These are phyloP conservation scores for Halisarca cf. caerulea DNA, from an alignment of 37 sponge, comb jelly and placozoan species.

Conservation along the genomic window DNA sequence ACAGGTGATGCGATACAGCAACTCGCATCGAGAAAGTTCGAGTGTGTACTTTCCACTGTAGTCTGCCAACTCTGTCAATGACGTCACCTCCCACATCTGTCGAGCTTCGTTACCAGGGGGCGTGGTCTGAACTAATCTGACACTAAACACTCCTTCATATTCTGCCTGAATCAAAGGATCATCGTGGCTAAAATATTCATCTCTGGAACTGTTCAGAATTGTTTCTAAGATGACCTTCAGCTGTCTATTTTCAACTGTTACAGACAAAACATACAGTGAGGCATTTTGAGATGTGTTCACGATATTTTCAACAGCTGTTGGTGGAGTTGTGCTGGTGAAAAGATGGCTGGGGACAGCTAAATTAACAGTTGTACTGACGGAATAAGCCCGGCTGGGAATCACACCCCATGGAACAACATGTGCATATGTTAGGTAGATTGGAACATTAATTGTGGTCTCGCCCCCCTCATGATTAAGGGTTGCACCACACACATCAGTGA, in stretches of 20 bases:
- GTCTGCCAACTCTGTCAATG: not conserved
- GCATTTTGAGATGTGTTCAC: not conserved
- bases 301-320: not conserved
- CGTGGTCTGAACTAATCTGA: not conserved
- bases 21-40: not conserved
- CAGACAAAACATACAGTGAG: not conserved
- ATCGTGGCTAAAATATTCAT: not conserved
- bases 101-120: too few species aligned
- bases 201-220: not conserved
- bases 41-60: constrained; percentile 2
- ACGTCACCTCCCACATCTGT: constrained; percentile 17
- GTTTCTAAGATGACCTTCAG: not conserved
- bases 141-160: not conserved
- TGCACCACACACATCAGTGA: constrained; percentile 6
- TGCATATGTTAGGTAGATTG: constrained; percentile 8
- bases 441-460: not conserved
- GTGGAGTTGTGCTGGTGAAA: not conserved
- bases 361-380: not conserved
- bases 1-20: not conserved
- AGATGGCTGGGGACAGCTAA: too few species aligned
- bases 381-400: not conserved
- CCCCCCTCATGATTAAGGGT: not conserved
- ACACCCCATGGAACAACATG: not conserved
- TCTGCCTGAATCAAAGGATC: not conserved
- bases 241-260: not conserved